Evolutionary conservation across 1,140 invertebrate genomes (phyloP), one percentile per base, ranked within the genome.

Genomic region (Chrysoperla carnea): DNA sequence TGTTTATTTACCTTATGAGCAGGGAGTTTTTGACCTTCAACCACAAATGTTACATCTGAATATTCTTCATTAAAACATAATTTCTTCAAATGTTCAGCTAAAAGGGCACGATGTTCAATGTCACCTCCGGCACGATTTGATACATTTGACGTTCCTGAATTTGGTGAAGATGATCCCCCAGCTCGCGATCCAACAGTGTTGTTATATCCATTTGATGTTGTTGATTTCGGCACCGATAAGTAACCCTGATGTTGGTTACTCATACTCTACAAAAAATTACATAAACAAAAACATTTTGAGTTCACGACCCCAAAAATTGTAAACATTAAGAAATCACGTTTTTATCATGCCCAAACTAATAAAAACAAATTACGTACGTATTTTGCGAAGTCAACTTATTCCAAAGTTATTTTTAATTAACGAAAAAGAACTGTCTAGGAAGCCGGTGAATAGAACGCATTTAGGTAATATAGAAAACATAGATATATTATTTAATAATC

Each of bases 21-120:
- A 46, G 78, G 78, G 49, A 98, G 81, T 44, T 70, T 66, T 51
- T 84, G 70, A 41, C 78, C 80, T 60, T 90, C 85, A 15, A 98
- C 87, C 35, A 91, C 63, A 17, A 99, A 66, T 6, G 78, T 81
- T 8, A 97, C 77, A 69, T 99, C 94, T 27, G 87, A 83, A 61
- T 90, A 95, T 54, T 92, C 84, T 40, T 83, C 78, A 48, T 78
- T 85, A 41, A 90, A 67, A 57, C 83, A 90, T 8, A 96, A 67
- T 6, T 77, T 73, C 1, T 81, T 81, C 52, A 94, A 75, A 55
- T 87, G 72, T 43, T 86, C 82, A 4, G 84, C 81, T 23, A 86
- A 56, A 50, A 70, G 67, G 49, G 56, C 59, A 61, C 54, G 39
- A 44, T 61, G 59, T 41, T 60, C 57, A 33, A 61, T 60, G 45